Evolutionary conservation across 2,797 vertebrate genomes (phyloP).

Genomic region (Lithobates sylvaticus): DNA sequence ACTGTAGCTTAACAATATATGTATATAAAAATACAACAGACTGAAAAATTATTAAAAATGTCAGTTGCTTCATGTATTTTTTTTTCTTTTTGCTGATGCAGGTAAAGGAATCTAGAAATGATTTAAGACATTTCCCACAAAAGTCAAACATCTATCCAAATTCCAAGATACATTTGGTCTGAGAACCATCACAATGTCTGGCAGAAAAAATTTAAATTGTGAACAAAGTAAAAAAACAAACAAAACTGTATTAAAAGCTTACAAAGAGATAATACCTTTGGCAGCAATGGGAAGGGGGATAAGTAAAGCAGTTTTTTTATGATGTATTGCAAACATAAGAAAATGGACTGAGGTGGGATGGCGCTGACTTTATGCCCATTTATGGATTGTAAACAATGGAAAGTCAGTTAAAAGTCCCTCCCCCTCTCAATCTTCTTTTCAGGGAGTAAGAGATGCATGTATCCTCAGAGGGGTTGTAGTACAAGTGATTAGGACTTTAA

Average conservation of each 20-base stretch:
- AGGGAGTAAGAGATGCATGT: neutral
- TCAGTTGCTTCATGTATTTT: neutral
- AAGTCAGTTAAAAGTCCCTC: slow-evolving; percentile 20
- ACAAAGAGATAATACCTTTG: slow-evolving; percentile 36
- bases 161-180: slow-evolving; percentile 38
- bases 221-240: slow-evolving; percentile 8
- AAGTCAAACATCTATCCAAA: neutral
- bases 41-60: neutral
- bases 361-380: slow-evolving; percentile 36
- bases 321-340: neutral
- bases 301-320: slow-evolving; percentile 1
- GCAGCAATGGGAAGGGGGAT: slow-evolving; percentile 25
- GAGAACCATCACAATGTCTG: slow-evolving; percentile 26
- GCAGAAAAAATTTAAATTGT: slow-evolving; percentile 23
- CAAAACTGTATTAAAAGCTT: slow-evolving; percentile 20
- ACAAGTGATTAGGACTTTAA: neutral
- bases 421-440: neutral
- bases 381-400: slow-evolving; percentile 58
- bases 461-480: neutral
- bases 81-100: slow-evolving; percentile 5
- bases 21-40: slow-evolving; percentile 6
- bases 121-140: slow-evolving; percentile 27
- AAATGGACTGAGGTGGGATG: slow-evolving; percentile 9
- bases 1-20: slow-evolving; percentile 1
- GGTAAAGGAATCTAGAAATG: neutral